Percentiles rank a stretch among this genome's conserved stretches.
phyloP scores from a whole-genome alignment of 2,888 invertebrate species.

The Phalera bucephala region DNA sequence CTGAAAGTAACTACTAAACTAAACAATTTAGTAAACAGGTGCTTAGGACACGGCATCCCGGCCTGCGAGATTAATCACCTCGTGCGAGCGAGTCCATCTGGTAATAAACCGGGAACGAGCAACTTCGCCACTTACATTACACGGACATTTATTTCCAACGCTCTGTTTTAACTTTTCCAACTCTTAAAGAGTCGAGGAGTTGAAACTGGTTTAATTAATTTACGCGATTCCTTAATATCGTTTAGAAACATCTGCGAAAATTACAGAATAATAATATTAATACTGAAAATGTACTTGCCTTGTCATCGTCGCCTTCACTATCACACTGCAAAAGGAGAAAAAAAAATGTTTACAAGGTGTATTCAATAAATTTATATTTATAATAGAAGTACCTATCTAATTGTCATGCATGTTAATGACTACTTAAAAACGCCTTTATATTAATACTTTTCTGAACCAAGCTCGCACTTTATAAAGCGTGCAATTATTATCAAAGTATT shows the following conservation, averaged over 20 bases:
- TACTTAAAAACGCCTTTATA: too few relatives aligned
- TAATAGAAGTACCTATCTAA: slow-evolving; percentile 4
- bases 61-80: slow-evolving; percentile 68
- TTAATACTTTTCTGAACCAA: too few relatives aligned
- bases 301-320: slow-evolving; percentile 96
- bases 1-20: slow-evolving; percentile 37
- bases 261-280: slow-evolving; percentile 24
- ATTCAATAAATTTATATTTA: slow-evolving; percentile 3
- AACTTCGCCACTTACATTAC: slow-evolving; percentile 78
- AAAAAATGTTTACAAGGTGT: slow-evolving; percentile 32
- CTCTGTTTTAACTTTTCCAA: slow-evolving; percentile 70
- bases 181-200: slow-evolving; percentile 54
- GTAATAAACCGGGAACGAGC: slow-evolving; percentile 71
- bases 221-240: slow-evolving; percentile 59
- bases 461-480: slow-evolving; percentile 25
- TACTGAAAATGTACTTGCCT: slow-evolving; percentile 85
- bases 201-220: slow-evolving; percentile 69
- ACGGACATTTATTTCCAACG: slow-evolving; percentile 76
- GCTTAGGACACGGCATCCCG: slow-evolving; percentile 33
- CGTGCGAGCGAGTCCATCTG: slow-evolving; percentile 50
- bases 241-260: slow-evolving; percentile 39
- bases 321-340: slow-evolving; percentile 91
- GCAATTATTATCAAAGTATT: slow-evolving; percentile 20
- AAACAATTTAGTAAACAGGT: slow-evolving; percentile 46
- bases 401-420: slow-evolving; percentile 13